Evolutionary conservation across 2,888 invertebrate genomes (phyloP), one percentile per base, ranked within the genome.

Genomic region (Rhagonycha lutea): DNA sequence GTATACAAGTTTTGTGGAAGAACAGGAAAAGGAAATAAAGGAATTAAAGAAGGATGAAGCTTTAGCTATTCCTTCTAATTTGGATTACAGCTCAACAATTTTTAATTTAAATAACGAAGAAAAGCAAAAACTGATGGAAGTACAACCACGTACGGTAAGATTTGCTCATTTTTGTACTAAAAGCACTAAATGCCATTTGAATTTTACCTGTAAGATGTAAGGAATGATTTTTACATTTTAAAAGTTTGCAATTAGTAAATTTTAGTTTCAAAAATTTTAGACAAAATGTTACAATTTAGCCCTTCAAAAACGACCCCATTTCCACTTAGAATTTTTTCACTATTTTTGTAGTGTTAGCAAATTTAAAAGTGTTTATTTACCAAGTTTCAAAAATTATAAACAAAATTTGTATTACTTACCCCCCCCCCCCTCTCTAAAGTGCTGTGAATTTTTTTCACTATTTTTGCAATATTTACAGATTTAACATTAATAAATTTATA

Each of bases 81-180:
- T 95, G 70, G 92, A 95, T 85, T 95, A 94, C 84, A 89, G 89
- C 82, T 89, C 91, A 89, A 87, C 89, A 72, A 84, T 86, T 0
- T 83, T 95, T 24, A 91, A 89, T 83, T 85, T 95, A 32, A 93
- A 94, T n/a, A 88, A 88, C 77, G 95, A 95, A 86, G 94, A 94
- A 80, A 89, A 90, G 70, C 91, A 92, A 81, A 95, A 95, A 85
- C 87, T 96, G 12, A 85, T 88, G 0, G 88, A 90, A 74, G 90
- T 91, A 24, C 91, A 92, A 83, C 96, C 95, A 5, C 91, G 91
- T 85, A 94, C 94, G 60, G 93, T 94, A 89, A 26, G 32, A 7
- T 47, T 12, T 68, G 24, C 24, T 69, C 23, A 18, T 32, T 61
- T 68, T 61, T n/a, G 8, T 47, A 47, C 18, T n/a, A 32, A 28